Conservation (phyloP, 2,113 vertebrate genomes). For the Petromus typicus region DNA sequence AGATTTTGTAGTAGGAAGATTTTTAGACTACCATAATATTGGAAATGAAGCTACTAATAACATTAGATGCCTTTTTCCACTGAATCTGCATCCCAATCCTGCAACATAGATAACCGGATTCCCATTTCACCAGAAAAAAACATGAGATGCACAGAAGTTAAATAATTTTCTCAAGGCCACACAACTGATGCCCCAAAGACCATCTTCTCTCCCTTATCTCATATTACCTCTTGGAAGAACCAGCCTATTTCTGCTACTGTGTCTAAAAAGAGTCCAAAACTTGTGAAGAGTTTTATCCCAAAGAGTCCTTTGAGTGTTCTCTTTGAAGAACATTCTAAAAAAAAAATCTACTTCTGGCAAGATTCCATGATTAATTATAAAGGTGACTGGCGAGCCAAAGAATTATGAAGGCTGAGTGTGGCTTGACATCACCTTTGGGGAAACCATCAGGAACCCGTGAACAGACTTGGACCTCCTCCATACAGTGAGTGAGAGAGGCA, state of each 20-base stretch:
- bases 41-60: slow-evolving; percentile 1
- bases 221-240: slow-evolving; percentile 12
- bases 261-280: not conserved
- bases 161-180: slow-evolving; percentile 43
- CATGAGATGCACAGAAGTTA: slow-evolving; percentile 9
- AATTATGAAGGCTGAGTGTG: slow-evolving; percentile 51
- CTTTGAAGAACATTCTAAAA: slow-evolving; percentile 53
- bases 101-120: not conserved
- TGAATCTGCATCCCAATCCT: not conserved
- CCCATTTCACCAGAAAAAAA: slow-evolving; percentile 46
- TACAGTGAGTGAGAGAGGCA: not conserved
- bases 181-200: not conserved
- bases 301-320: slow-evolving; percentile 55
- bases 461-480: slow-evolving; percentile 3
- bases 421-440: slow-evolving; percentile 48
- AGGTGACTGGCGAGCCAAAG: slow-evolving; percentile 62
- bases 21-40: not conserved
- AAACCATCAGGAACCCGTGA: slow-evolving; percentile 56
- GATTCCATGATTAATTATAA: slow-evolving; percentile 73
- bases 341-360: slow-evolving; percentile 35
- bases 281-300: slow-evolving; percentile 32
- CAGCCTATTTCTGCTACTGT: not conserved
- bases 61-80: not conserved
- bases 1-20: slow-evolving; percentile 9
- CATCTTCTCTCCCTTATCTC: not conserved